Base-by-base conservation (phyloP, 2,888 invertebrate genomes). In the Acleris sparsana region DNA sequence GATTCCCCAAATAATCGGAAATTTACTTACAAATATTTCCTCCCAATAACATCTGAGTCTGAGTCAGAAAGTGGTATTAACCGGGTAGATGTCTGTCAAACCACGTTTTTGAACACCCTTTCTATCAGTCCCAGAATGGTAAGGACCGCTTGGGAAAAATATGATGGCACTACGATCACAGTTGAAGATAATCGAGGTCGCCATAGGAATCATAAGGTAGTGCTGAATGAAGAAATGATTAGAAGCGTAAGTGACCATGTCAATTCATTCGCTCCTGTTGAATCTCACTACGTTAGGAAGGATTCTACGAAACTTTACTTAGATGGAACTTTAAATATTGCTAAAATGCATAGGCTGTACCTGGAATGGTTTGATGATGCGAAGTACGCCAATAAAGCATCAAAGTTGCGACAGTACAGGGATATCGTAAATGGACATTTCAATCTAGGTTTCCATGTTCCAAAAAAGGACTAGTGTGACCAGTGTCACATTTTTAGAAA, bases 291-390 rank as follows among this genome's bases (percentile, higher is more conserved):
- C 22, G 59, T 53, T 33, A 63, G 62, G 44, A 44, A 66, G 61
- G 46, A 67, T 17, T 67, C 64, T 4, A 71, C 60, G 17, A 68
- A 48, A 63, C 25, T 61, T 39, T 71, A 73, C 67, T 53, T 71
- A 25, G 62, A 69, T 25, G 57, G 65, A 22, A 52, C 29, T 59
- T 57, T 74, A 25, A 69, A 51, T n/a, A 58, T 71, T n/a, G 53
- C 69, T 51, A 56, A 55, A 39, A 68, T 72, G 69, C 33, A 33
- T 33, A 33, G 33, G 9, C 33, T 33, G 9, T 67, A 57, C 55
- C 56, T 52, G 51, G 69, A 69, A 62, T 72, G 71, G 70, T 53
- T 64, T 66, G 64, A 33, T 33, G 33, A 9, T 33, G 1, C 33
- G 33, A 33, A 33, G 33, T 33, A 33, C 33, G 9, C 33, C 33